Evolutionary conservation across 2,888 invertebrate species (phyloP), one percentile per base, ranked within the genome.

Genomic region (Pasiphila rectangulata): DNA sequence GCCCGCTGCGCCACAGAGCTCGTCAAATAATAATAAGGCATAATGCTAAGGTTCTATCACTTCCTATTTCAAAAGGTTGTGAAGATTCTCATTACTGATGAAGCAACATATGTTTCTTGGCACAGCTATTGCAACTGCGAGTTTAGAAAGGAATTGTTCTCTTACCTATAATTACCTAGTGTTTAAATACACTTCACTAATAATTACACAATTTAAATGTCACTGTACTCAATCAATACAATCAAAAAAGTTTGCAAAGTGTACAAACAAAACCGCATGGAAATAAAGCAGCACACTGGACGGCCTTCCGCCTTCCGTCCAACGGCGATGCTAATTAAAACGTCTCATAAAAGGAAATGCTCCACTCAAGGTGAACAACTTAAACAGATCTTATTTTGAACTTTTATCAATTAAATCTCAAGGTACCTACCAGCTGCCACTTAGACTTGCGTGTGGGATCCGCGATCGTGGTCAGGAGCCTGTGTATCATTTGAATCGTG

Each of bases 401-500:
- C 59, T 61, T 50, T 13, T 46, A 19, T 56, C 55, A 59, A 56
- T 45, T 49, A 47, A 41, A 42, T 53, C 46, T 49, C 56, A 54
- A 56, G 30, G 46, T 51, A 80, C 88, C 89, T 74, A 95, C 96
- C 91, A 95, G 91, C 76, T 94, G 95, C 97, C 97, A 98, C 85
- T 95, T 95, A 49, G 94, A 94, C 80, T 95, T 96, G 54, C 95
- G 90, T 48, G 93, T 91, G 23, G 94, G 93, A 79, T 97, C 96
- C 7, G 91, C 92, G 53, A 96, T 95, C 40, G 94, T 93, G 19
- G 92, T 90, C 30, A 98, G 90, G 50, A 97, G 90, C 66, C 95
- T 92, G 67, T 95, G 95, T 64, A 99, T 94, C 91, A 97, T 96
- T 78, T 97, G 96, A 47, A 98, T 92, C 5, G 96, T 95, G 40